Base-by-base conservation (phyloP, 2,888 invertebrate genomes). In the Phyllotreta cruciferae region DNA sequence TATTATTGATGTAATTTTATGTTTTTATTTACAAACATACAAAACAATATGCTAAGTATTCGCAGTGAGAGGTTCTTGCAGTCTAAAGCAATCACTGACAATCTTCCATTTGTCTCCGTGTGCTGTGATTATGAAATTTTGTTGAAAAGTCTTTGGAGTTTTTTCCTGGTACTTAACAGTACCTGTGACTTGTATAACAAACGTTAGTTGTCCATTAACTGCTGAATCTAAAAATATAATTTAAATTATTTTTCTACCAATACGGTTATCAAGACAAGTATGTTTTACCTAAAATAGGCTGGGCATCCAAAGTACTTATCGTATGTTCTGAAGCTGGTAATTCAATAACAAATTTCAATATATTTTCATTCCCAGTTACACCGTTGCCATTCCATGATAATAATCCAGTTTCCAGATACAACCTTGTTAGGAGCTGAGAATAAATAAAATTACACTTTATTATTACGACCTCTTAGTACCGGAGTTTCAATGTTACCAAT, bases 351-450 rank as follows among this genome's bases (percentile, higher is more conserved):
- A 94, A 96, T 75, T 93, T 92, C 75, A 93, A 90, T 61, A 98
- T 94, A 66, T 87, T 87, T 38, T 92, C 91, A 74, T 87, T 90
- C 5, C 94, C 94, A 57, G 84, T 87, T 0, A 91, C 85, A 5
- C 91, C 90, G 80, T 94, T 94, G 35, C 97, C 97, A 83, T 97
- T 96, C 96, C 96, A 98, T 47, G 93, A 89, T 56, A 96, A 82
- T n/a, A 90, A 83, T 5, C 92, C 94, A 24, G 88, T 87, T 49
- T 94, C 93, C 72, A 94, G 83, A 77, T 96, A 97, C 45, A 96
- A 82, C 75, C 90, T 90, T 0, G 89, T 86, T 78, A 95, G 88
- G 77, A 91, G 81, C 90, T 90, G 71, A 80, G 79, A 69, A 62
- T 36, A 44, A 39, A 44, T 39, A 37, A 38, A 56, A 10, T 49